Conservation (phyloP, 2,888 invertebrate species). For the Aelia acuminata region DNA sequence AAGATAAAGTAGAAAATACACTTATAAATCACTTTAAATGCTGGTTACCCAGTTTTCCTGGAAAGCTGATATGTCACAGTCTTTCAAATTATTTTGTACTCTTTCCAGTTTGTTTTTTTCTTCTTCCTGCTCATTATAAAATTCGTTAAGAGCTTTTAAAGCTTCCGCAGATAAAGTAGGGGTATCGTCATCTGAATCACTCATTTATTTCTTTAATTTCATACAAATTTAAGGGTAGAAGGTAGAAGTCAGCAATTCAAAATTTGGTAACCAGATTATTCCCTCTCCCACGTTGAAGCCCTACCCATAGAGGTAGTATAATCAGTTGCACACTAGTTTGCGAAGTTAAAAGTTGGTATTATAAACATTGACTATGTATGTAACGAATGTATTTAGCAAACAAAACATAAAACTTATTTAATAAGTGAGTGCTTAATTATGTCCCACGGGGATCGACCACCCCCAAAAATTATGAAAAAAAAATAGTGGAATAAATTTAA, state of each 20-base stretch:
- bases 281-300: not conserved
- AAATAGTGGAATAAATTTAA: too few species aligned
- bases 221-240: not conserved
- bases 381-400: too few species aligned
- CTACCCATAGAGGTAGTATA: not conserved
- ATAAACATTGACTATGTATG: too few species aligned
- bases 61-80: slow-evolving; percentile 70
- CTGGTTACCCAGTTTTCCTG: slow-evolving; percentile 86
- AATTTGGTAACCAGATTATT: not conserved
- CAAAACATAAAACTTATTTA: too few species aligned
- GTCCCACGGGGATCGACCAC: too few species aligned
- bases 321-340: too few species aligned
- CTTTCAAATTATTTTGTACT: slow-evolving; percentile 66
- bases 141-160: slow-evolving; percentile 82
- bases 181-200: slow-evolving; percentile 72
- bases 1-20: not conserved
- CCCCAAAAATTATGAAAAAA: too few species aligned
- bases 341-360: too few species aligned
- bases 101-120: slow-evolving; percentile 74
- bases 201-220: slow-evolving; percentile 45
- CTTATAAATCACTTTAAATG: not conserved
- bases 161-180: slow-evolving; percentile 80
- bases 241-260: not conserved
- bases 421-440: too few species aligned
- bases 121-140: slow-evolving; percentile 80